Percentiles rank a stretch among this genome's conserved stretches.
Conservation (phyloP, 2,113 vertebrate genomes). For the Lepisosteus oculatus region DNA sequence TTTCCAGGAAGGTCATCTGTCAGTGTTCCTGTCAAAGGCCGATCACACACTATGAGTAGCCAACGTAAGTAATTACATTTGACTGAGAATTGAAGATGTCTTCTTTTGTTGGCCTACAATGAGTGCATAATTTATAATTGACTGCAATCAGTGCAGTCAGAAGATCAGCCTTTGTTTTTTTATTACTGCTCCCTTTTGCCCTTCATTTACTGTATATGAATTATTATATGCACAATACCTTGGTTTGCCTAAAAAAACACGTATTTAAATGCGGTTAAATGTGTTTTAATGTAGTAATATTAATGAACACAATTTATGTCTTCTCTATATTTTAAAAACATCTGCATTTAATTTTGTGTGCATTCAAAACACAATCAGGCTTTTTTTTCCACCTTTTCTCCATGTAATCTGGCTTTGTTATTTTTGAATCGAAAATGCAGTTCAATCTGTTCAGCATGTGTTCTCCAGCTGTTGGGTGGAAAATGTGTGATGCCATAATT, state of each 20-base stretch:
- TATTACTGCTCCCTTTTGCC: background rate
- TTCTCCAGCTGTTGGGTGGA: background rate
- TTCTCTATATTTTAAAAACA: background rate
- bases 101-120: constrained; percentile 96
- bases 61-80: constrained; percentile 96
- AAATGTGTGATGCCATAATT: too few species aligned
- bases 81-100: constrained; percentile 96
- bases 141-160: constrained; percentile 73
- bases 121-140: constrained; percentile 98
- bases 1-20: constrained; percentile 96
- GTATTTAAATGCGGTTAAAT: too few species aligned
- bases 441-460: background rate
- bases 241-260: background rate
- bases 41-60: constrained; percentile 85
- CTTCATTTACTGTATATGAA: constrained; percentile 42
- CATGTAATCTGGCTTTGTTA: background rate
- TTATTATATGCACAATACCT: constrained; percentile 33
- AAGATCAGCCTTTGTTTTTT: constrained; percentile 30
- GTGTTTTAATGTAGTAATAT: background rate
- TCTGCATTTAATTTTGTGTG: background rate
- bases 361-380: background rate
- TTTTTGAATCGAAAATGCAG: background rate
- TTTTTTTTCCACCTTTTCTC: background rate
- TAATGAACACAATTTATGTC: background rate
- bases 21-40: constrained; percentile 87